Base-by-base conservation (phyloP, 2,797 vertebrate genomes). In the Eulemur albifrons region DNA sequence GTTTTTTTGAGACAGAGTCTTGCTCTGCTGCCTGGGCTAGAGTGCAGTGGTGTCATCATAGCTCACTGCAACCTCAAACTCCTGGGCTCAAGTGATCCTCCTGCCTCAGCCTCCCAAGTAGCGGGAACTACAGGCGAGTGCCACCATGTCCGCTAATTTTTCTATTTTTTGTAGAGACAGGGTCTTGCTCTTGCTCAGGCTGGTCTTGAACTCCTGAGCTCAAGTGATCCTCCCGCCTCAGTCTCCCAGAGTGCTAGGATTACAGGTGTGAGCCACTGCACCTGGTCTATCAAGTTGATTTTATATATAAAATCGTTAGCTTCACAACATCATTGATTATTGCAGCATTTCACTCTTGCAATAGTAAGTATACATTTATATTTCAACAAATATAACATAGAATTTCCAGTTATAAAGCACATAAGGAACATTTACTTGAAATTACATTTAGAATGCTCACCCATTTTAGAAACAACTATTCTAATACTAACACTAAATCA, bases 401-500 rank as follows among this genome's bases (percentile, higher is more conserved):
- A 88, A 70, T 84, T 92, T 93, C n/a, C 21, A 18, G 30, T 73
- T 77, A 77, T 25, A 92, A 92, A 80, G 67, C 13, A 87, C 17
- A 32, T 65, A 85, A 86, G 45, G 32, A 88, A 81, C 67, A 54
- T 79, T 48, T 82, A 54, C 35, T 83, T 27, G 35, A 82, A 90
- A 67, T 87, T 89, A 67, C 32, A 86, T 86, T 27, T 87, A 92
- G 63, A 83, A 67, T 75, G 8, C 7, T 95, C 35, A 83, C 27
- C 38, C 18, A 83, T 79, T 94, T 92, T 94, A n/a, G 75, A 73
- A 87, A 87, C 65, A 95, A 95, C 63, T 69, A 63, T 86, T 61
- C 35, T 79, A 73, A n/a, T 40, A 80, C 35, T 90, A 75, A 73
- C 15, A 76, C 40, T 35, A 90, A 79, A 52, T 70, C 32, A 73